These are phyloP conservation scores for Uria aalge DNA, from an alignment of 2,113 vertebrate genomes.

Conservation along the genomic window DNA sequence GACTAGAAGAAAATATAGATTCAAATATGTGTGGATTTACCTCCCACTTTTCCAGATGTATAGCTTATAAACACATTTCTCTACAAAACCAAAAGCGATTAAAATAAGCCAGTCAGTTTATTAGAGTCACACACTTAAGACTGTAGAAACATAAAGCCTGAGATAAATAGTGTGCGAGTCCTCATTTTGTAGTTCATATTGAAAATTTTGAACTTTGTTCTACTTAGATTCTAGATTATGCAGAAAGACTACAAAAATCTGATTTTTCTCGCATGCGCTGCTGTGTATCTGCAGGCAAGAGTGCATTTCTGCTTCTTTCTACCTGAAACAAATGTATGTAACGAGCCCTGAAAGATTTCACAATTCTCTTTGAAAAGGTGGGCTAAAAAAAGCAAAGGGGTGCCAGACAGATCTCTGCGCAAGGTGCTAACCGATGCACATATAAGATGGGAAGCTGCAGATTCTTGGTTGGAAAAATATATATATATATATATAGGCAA, in stretches of 20 bases:
- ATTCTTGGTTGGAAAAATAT: neutral
- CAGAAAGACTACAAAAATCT: neutral
- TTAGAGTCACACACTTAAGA: neutral
- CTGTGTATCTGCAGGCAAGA: neutral
- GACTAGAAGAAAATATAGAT: neutral
- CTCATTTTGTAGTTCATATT: neutral
- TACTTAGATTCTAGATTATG: neutral
- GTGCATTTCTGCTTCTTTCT: neutral
- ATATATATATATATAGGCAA: neutral
- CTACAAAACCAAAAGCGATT: neutral
- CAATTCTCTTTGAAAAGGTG: neutral
- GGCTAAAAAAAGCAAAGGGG: neutral
- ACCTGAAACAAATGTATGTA: neutral
- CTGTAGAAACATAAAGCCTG: neutral
- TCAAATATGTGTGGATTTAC: neutral
- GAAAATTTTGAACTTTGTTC: neutral
- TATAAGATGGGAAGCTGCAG: neutral
- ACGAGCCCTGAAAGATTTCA: neutral
- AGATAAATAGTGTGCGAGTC: neutral
- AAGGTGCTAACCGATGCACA: neutral
- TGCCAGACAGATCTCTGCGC: neutral
- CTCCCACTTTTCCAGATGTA: neutral
- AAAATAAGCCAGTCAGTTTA: neutral
- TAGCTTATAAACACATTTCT: neutral
- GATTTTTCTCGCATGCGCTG: neutral